These are phyloP conservation scores for Brachypalpus laphriformis DNA, from an alignment of 2,888 invertebrate genomes.

Conservation along the genomic window DNA sequence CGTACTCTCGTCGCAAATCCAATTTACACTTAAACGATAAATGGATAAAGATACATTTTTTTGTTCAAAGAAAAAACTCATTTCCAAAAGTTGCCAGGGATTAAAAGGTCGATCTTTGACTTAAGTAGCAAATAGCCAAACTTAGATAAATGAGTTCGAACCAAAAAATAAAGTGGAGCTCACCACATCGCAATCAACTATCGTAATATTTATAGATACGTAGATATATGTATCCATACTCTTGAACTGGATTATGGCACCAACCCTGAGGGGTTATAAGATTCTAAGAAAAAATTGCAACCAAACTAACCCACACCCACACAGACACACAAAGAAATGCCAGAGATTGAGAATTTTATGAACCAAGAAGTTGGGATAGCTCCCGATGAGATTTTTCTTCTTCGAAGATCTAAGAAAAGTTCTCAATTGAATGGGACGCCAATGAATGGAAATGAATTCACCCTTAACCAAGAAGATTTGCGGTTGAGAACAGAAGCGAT, in stretches of 20 bases:
- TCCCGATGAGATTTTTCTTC: conserved; percentile 59
- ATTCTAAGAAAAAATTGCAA: conserved; percentile 21
- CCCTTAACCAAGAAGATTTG: conserved; percentile 57
- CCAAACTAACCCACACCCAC: conserved; percentile 39
- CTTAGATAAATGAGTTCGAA: conserved; percentile 63
- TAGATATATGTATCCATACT: background rate
- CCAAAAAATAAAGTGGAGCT: background rate
- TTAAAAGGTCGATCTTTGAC: conserved; percentile 73
- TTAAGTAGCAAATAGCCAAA: conserved; percentile 67
- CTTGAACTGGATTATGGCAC: conserved; percentile 38
- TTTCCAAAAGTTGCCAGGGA: conserved; percentile 62
- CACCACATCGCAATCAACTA: conserved; percentile 32
- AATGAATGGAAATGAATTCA: conserved; percentile 37
- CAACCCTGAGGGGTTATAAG: conserved; percentile 7
- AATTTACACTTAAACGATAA: conserved; percentile 74
- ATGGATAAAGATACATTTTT: conserved; percentile 68
- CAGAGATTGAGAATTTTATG: conserved; percentile 65
- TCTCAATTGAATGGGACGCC: conserved; percentile 33
- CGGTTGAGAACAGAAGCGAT: conserved; percentile 36
- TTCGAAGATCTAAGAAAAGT: conserved; percentile 38
- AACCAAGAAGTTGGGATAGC: conserved; percentile 69
- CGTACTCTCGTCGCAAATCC: conserved; percentile 55
- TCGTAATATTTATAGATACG: conserved; percentile 37
- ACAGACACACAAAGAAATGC: conserved; percentile 20
- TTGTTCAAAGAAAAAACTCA: conserved; percentile 48